phyloP scores from a whole-genome alignment of 1,140 invertebrate genomes.

The Cydia amplana region DNA sequence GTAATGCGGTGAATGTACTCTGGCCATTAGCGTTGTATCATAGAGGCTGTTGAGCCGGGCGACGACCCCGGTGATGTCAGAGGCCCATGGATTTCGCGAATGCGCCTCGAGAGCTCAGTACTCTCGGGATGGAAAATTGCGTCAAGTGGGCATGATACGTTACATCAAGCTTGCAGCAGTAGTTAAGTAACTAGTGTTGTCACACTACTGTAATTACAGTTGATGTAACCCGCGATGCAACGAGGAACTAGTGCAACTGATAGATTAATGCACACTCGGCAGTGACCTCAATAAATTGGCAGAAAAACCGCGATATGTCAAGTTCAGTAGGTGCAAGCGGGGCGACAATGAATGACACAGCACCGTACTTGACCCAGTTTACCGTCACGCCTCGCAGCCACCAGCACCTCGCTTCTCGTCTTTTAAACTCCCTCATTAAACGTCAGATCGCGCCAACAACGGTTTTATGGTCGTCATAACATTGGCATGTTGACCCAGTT shows the following conservation, averaged over 20 bases:
- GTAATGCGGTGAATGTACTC: slow-evolving; percentile 76
- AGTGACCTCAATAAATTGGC: slow-evolving; percentile 52
- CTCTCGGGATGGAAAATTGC: slow-evolving; percentile 59
- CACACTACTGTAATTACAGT: slow-evolving; percentile 64
- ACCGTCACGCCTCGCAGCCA: slow-evolving; percentile 62
- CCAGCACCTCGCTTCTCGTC: slow-evolving; percentile 39
- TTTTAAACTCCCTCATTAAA: slow-evolving; percentile 47
- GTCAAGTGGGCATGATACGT: slow-evolving; percentile 37
- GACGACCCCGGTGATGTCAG: slow-evolving; percentile 67
- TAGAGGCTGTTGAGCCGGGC: slow-evolving; percentile 63
- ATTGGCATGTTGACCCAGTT: slow-evolving; percentile 74
- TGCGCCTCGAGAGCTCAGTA: slow-evolving; percentile 55
- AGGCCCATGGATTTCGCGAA: slow-evolving; percentile 59
- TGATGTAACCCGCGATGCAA: slow-evolving; percentile 57
- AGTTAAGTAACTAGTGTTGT: slow-evolving; percentile 70
- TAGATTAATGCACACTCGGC: slow-evolving; percentile 22
- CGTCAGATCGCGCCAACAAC: slow-evolving; percentile 48
- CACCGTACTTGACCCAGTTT: slow-evolving; percentile 78
- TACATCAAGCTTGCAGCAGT: slow-evolving; percentile 62
- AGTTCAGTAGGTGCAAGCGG: slow-evolving; percentile 59
- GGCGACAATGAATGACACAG: slow-evolving; percentile 73
- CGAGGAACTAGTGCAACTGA: slow-evolving; percentile 37
- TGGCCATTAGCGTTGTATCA: slow-evolving; percentile 73
- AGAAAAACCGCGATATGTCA: slow-evolving; percentile 69
- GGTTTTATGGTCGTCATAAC: slow-evolving; percentile 67